Conservation (phyloP, 2,797 vertebrate genomes). For the Salmo trutta region DNA sequence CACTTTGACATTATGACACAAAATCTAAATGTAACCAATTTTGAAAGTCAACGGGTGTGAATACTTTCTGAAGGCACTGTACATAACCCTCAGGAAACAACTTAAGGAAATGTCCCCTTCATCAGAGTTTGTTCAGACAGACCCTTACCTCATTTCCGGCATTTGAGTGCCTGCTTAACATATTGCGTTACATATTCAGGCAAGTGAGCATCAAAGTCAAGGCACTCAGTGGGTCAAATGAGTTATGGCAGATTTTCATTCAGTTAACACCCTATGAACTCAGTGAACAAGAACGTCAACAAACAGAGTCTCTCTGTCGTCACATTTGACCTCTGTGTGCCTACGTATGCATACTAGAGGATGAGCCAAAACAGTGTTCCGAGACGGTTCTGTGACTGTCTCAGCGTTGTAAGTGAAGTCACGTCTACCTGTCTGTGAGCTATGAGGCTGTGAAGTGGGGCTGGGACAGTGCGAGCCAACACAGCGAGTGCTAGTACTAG, state of each 20-base stretch:
- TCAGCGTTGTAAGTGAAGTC: constrained; percentile 59
- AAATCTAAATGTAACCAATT: too few relatives aligned
- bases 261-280: background rate
- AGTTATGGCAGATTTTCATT: background rate
- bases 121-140: background rate
- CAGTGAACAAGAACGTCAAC: constrained; percentile 9
- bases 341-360: constrained; percentile 36
- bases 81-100: constrained; percentile 40
- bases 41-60: too few relatives aligned
- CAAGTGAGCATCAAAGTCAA: background rate
- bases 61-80: background rate
- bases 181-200: background rate
- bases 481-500: constrained; percentile 19
- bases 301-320: constrained; percentile 9
- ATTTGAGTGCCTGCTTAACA: background rate
- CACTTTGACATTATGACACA: too few relatives aligned
- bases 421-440: constrained; percentile 50
- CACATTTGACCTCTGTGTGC: too few relatives aligned
- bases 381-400: constrained; percentile 13
- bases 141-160: background rate
- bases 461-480: constrained; percentile 45
- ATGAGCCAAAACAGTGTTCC: constrained; percentile 8
- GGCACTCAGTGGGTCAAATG: background rate
- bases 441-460: constrained; percentile 49
- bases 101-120: background rate